Evolutionary conservation across 2,113 vertebrate species (phyloP), one percentile per base, ranked within the genome.

Genomic region (Psephotus haematonotus): DNA sequence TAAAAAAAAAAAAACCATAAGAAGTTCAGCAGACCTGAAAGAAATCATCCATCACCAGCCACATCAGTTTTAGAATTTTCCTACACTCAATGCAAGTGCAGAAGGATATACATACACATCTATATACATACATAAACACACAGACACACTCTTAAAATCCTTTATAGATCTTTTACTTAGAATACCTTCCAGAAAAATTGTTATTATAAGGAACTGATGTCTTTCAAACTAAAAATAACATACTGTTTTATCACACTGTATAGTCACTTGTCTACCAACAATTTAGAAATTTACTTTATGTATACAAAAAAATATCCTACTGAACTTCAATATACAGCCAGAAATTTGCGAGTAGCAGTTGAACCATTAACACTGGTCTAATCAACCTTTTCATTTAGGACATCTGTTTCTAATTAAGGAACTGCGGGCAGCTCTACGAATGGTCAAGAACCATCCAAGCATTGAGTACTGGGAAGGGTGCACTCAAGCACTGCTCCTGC

Each of bases 321-420:
- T 70, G 37, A 86, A 60, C 43, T 71, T 92, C 55, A 77, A 86
- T 68, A 94, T 46, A 86, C 7, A 87, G 63, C 10, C 59, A 90
- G 68, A 82, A 88, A 76, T 63, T 41, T 55, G 37, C 1, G 1
- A 78, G 74, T 55, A 78, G 59, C 33, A 69, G 19, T 23, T 82
- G 64, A 82, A 64, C 53, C n/a, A 80, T 57, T 67, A 86, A 37
- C 53, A 88, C 28, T 79, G 46, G 20, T 87, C 78, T 85, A 82
- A 85, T 41, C 25, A 81, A 25, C 37, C 71, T 90, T 88, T 96
- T 93, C 59, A 93, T 93, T 95, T 92, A 80, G 67, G 87, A 90
- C 87, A 96, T 90, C 85, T 86, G 59, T 50, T 97, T 88, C 85
- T 67, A 95, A 94, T 86, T 90, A 92, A 63, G 33, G 41, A 27